Evolutionary conservation across 2,797 vertebrate genomes (phyloP).

Genomic region (Helostoma temminkii): DNA sequence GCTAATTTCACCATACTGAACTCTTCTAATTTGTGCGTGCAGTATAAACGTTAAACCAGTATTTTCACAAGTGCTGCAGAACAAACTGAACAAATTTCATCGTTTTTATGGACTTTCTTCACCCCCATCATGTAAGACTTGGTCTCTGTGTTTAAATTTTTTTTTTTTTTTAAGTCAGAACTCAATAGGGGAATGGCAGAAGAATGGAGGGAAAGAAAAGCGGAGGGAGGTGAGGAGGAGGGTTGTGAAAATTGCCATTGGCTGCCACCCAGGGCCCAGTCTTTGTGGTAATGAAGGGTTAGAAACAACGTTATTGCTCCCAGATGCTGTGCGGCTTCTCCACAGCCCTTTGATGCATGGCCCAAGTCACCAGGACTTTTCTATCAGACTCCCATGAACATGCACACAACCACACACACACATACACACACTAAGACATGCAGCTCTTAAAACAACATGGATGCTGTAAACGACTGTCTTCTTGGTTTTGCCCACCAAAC

Average conservation of each 20-base stretch:
- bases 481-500: conserved; percentile 60
- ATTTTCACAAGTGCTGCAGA: conserved; percentile 19
- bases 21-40: background rate
- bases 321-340: conserved; percentile 86
- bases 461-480: conserved; percentile 65
- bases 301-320: conserved; percentile 86
- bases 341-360: conserved; percentile 83
- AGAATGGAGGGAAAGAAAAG: conserved; percentile 73
- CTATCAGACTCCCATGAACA: conserved; percentile 75
- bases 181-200: conserved; percentile 64
- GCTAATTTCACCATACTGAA: background rate
- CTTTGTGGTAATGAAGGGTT: conserved; percentile 88
- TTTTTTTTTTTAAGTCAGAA: conserved; percentile 44
- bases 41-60: background rate
- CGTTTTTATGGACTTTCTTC: conserved; percentile 32
- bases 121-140: conserved; percentile 33
- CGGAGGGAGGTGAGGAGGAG: conserved; percentile 78
- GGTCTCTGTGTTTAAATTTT: conserved; percentile 45
- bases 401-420: conserved; percentile 47
- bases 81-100: conserved; percentile 22
- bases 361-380: conserved; percentile 84
- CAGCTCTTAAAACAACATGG: conserved; percentile 71
- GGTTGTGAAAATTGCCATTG: conserved; percentile 85
- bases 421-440: conserved; percentile 40
- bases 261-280: conserved; percentile 86